Percentiles rank a stretch among this genome's conserved stretches.
Conservation (phyloP, 2,888 invertebrate genomes). For the Mesochorus sp. region DNA sequence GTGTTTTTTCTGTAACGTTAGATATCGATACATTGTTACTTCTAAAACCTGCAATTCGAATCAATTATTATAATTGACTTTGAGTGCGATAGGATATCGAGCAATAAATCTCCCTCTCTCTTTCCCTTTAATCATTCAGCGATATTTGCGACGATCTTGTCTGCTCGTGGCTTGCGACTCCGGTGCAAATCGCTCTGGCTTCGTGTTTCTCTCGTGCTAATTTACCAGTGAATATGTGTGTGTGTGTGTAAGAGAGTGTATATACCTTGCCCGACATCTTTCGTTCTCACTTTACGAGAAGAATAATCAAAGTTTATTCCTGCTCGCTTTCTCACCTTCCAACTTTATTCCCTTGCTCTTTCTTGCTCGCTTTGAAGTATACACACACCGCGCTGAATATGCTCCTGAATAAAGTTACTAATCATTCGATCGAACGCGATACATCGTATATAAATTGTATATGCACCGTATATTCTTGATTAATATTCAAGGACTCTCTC, state of each 20-base stretch:
- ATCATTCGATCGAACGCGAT: slow-evolving; percentile 30
- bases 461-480: slow-evolving; percentile 30
- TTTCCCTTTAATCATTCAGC: not conserved
- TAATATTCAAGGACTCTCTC: slow-evolving; percentile 54
- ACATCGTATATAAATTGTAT: slow-evolving; percentile 9
- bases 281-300: slow-evolving; percentile 5
- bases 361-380: not conserved
- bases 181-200: not conserved
- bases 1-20: not conserved
- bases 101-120: not conserved
- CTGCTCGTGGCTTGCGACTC: not conserved
- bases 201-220: slow-evolving; percentile 12
- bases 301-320: slow-evolving; percentile 8
- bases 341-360: not conserved
- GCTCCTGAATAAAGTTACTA: slow-evolving; percentile 41
- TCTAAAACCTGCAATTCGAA: not conserved
- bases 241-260: no score
- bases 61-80: slow-evolving; percentile 28
- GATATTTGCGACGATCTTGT: slow-evolving; percentile 16
- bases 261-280: not conserved
- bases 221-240: no score
- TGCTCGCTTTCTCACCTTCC: not conserved
- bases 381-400: not conserved
- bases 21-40: not conserved
- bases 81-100: not conserved